Evolutionary conservation across 2,797 vertebrate species (phyloP).

Genomic region (Atherinosoma microstoma): DNA sequence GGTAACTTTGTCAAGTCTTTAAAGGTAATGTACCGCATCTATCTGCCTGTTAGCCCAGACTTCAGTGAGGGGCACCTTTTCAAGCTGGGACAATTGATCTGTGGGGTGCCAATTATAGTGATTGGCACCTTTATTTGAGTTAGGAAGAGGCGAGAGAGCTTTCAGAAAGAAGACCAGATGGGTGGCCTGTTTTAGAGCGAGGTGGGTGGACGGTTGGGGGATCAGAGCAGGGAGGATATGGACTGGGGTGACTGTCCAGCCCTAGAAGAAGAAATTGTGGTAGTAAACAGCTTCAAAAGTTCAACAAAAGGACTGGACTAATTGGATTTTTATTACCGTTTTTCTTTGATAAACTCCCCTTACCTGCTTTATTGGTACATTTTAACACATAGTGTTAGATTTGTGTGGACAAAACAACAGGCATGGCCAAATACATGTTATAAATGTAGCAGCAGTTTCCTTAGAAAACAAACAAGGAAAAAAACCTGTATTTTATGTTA

Average conservation of each 20-base stretch:
- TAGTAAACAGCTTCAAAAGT: constrained; percentile 44
- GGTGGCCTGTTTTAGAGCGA: constrained; percentile 77
- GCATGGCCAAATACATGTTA: not conserved
- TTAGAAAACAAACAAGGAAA: not conserved
- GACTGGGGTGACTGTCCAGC: constrained; percentile 12
- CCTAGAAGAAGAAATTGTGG: constrained; percentile 32
- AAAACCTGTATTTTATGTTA: too few relatives aligned
- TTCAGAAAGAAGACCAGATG: constrained; percentile 80
- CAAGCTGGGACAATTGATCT: constrained; percentile 78
- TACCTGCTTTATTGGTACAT: not conserved
- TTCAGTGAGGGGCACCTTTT: constrained; percentile 60
- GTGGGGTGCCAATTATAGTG: constrained; percentile 86
- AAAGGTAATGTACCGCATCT: constrained; percentile 34
- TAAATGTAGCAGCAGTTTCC: not conserved
- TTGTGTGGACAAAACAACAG: not conserved
- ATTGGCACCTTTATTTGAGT: constrained; percentile 84
- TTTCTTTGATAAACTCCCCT: constrained; percentile 36
- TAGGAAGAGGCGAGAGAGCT: constrained; percentile 67
- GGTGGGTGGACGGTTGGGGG: constrained; percentile 21
- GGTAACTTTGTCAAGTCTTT: constrained; percentile 17
- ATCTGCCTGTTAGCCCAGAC: constrained; percentile 38
- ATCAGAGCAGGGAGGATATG: constrained; percentile 11
- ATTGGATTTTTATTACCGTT: constrained; percentile 37
- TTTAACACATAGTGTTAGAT: not conserved
- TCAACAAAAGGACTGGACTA: constrained; percentile 31